These are phyloP conservation scores for Tipula unca DNA, from an alignment of 2,888 invertebrate genomes.

Conservation along the genomic window DNA sequence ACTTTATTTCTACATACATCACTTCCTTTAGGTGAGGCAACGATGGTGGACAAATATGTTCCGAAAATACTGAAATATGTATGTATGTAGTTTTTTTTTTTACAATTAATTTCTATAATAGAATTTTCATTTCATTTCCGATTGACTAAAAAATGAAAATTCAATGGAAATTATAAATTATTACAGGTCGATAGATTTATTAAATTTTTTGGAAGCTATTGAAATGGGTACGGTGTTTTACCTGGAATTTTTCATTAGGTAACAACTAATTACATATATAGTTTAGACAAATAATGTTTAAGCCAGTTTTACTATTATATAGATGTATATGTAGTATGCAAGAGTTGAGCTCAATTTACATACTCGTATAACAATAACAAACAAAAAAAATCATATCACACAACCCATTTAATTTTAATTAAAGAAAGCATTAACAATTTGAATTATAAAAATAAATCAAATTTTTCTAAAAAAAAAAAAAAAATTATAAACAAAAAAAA, in stretches of 20 bases:
- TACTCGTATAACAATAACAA: not conserved
- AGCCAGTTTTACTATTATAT: not conserved
- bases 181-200: not conserved
- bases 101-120: not conserved
- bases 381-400: not conserved
- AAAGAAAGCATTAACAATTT: not conserved
- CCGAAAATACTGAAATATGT: not conserved
- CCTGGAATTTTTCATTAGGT: too few relatives aligned
- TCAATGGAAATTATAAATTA: not conserved
- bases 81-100: too few relatives aligned
- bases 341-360: not conserved
- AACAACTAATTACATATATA: not conserved
- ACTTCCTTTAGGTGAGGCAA: not conserved
- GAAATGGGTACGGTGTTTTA: not conserved
- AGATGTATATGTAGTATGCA: not conserved
- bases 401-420: not conserved
- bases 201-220: not conserved
- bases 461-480: not conserved
- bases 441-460: not conserved
- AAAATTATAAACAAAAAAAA: not conserved
- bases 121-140: not conserved
- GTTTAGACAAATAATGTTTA: not conserved
- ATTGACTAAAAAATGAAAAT: not conserved
- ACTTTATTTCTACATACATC: not conserved
- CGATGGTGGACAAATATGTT: not conserved